Evolutionary conservation across 2,888 invertebrate species (phyloP).

Genomic region (Cosmia pyralina): DNA sequence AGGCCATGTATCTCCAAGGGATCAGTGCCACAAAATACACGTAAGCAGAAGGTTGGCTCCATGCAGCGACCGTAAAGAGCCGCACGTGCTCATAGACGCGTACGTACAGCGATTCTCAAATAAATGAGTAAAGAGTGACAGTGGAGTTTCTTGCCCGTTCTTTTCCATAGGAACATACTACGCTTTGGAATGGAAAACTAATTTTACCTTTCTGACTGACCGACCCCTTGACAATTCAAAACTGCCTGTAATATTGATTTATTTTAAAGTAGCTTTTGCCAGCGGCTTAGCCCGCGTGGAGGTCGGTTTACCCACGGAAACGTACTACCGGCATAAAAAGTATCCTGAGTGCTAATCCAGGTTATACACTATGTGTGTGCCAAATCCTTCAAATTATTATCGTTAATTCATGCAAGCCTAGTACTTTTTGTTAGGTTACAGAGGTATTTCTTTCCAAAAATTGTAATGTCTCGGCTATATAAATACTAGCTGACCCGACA

Average conservation of each 20-base stretch:
- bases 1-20: constrained; percentile 21
- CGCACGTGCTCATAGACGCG: background rate
- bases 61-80: background rate
- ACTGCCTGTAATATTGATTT: background rate
- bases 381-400: no score
- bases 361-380: no score
- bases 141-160: background rate
- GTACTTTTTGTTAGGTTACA: no score
- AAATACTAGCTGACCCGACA: no score
- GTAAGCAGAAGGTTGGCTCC: constrained; percentile 4
- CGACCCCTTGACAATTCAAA: background rate
- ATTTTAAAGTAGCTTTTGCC: background rate
- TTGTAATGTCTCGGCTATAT: no score
- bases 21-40: background rate
- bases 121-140: background rate
- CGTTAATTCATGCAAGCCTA: no score
- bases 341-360: no score
- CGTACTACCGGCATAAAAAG: no score
- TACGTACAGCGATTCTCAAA: background rate
- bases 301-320: no score
- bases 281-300: no score
- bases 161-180: background rate
- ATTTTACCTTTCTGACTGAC: background rate
- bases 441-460: no score
- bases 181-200: background rate